Percentiles rank a stretch among this genome's conserved stretches.
These are phyloP conservation scores for Pegoplata infirma DNA, from an alignment of 2,888 invertebrate genomes.

Conservation along the genomic window DNA sequence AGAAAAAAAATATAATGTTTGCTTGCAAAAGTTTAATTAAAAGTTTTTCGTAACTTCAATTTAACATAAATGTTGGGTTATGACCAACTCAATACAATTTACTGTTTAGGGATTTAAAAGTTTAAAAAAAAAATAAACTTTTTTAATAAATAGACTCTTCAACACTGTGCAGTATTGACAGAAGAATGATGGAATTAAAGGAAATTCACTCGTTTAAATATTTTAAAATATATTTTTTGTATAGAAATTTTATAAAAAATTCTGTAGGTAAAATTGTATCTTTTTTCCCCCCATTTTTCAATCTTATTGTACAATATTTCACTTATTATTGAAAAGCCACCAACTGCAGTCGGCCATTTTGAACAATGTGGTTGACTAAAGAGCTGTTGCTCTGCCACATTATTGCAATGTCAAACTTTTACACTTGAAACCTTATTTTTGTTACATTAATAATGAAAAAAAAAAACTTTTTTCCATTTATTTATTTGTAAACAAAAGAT, in stretches of 20 bases:
- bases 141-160: neutral
- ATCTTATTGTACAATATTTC: neutral
- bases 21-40: conserved; percentile 47
- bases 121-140: conserved; percentile 24
- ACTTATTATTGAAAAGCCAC: conserved; percentile 10
- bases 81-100: neutral
- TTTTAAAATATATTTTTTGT: neutral
- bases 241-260: neutral
- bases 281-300: neutral
- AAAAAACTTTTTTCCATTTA: conserved; percentile 35
- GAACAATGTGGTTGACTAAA: conserved; percentile 41
- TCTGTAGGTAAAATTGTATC: neutral
- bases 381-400: conserved; percentile 56
- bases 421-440: conserved; percentile 71
- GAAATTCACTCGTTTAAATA: too few species aligned
- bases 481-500: conserved; percentile 55
- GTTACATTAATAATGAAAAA: conserved; percentile 39
- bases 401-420: conserved; percentile 73
- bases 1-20: conserved; percentile 10
- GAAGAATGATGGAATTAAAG: neutral
- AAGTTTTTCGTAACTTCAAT: conserved; percentile 19
- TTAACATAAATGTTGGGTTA: conserved; percentile 8
- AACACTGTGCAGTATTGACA: neutral
- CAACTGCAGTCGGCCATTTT: conserved; percentile 40
- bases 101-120: conserved; percentile 29